phyloP scores from a whole-genome alignment of 2,797 vertebrate species.

The Sebastolobus alascanus region DNA sequence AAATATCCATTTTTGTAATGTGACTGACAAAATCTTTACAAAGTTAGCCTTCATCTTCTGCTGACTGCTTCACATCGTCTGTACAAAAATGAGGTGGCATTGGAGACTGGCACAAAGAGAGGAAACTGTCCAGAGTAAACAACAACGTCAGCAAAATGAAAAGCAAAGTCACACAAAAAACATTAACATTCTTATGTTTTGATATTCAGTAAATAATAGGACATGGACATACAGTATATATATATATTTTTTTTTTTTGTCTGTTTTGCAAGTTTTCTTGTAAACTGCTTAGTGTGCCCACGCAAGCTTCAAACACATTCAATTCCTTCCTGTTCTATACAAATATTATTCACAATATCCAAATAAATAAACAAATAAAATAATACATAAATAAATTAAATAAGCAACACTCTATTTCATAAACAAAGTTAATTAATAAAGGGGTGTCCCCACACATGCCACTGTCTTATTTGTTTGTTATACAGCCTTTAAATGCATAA shows the following conservation, averaged over 20 bases:
- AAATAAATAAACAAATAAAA: slow-evolving; percentile 57
- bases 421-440: slow-evolving; percentile 58
- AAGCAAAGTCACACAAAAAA: slow-evolving; percentile 75
- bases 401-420: slow-evolving; percentile 52
- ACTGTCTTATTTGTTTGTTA: slow-evolving; percentile 42
- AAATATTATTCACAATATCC: slow-evolving; percentile 52
- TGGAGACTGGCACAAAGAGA: slow-evolving; percentile 83
- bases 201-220: slow-evolving; percentile 63
- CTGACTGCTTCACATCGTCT: slow-evolving; percentile 77
- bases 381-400: slow-evolving; percentile 35
- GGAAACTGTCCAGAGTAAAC: slow-evolving; percentile 77
- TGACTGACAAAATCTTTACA: slow-evolving; percentile 88
- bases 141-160: slow-evolving; percentile 72
- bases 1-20: slow-evolving; percentile 81
- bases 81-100: slow-evolving; percentile 86
- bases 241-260: slow-evolving; percentile 15
- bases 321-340: slow-evolving; percentile 47
- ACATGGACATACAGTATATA: slow-evolving; percentile 48
- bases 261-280: slow-evolving; percentile 57
- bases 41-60: slow-evolving; percentile 81
- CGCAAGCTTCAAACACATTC: slow-evolving; percentile 68
- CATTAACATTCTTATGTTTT: slow-evolving; percentile 70
- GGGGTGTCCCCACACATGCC: slow-evolving; percentile 61
- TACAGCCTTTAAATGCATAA: slow-evolving; percentile 57
- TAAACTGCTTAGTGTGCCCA: slow-evolving; percentile 61